Evolutionary conservation across 2,888 invertebrate genomes (phyloP).

Genomic region (Hoplodrina ambigua): DNA sequence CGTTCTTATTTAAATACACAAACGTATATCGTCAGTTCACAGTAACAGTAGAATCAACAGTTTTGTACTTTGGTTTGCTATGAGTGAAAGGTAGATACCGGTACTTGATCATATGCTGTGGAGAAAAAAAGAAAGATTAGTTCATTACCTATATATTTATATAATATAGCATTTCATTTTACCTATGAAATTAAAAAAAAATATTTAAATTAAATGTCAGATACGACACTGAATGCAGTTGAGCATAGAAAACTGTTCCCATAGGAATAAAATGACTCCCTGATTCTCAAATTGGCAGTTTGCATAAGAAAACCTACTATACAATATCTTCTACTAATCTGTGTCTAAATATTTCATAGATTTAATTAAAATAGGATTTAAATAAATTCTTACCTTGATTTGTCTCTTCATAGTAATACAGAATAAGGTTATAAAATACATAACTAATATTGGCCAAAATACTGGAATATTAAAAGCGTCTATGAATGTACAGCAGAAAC

Average conservation of each 20-base stretch:
- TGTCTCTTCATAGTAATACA: constrained; percentile 99
- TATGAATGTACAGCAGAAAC: constrained; percentile 98
- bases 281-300: not conserved
- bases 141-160: not conserved
- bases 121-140: constrained; percentile 74
- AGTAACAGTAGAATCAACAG: constrained; percentile 82
- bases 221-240: too few species aligned
- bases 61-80: constrained; percentile 98
- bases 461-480: constrained; percentile 99
- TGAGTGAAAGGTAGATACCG: constrained; percentile 99
- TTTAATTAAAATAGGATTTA: constrained; percentile 5
- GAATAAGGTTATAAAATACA: constrained; percentile 99
- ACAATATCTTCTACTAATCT: not conserved
- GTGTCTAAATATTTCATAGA: not conserved
- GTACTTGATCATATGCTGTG: constrained; percentile 99
- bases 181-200: too few species aligned
- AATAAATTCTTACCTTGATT: constrained; percentile 95
- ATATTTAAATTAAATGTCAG: too few species aligned
- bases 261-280: not conserved
- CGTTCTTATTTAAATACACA: constrained; percentile 68
- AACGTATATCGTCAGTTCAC: constrained; percentile 81
- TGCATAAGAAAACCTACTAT: not conserved
- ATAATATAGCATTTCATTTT: not conserved
- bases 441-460: constrained; percentile 99
- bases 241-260: too few species aligned